These are phyloP conservation scores for Etheostoma nigrum DNA, from an alignment of 2,797 vertebrate species.

Conservation along the genomic window DNA sequence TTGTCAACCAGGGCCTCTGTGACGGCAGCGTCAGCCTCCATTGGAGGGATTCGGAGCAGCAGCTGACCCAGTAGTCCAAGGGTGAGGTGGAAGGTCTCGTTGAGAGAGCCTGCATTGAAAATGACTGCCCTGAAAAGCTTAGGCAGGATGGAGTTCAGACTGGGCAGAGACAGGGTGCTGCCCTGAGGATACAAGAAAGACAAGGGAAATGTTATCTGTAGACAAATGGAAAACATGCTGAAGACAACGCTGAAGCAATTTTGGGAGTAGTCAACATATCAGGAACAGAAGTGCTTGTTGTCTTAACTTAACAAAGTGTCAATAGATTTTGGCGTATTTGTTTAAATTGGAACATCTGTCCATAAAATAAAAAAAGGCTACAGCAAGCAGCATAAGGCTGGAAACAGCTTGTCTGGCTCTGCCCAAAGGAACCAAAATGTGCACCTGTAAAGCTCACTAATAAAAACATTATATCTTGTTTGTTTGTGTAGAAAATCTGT, in stretches of 20 bases:
- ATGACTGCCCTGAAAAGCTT: slow-evolving; percentile 97
- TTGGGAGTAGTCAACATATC: neutral
- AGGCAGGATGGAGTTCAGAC: slow-evolving; percentile 92
- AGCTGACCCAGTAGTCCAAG: slow-evolving; percentile 95
- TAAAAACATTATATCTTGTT: neutral
- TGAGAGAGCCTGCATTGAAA: slow-evolving; percentile 95
- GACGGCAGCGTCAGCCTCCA: slow-evolving; percentile 91
- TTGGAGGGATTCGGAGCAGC: slow-evolving; percentile 89
- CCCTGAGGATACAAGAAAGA: slow-evolving; percentile 76
- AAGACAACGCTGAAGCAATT: neutral
- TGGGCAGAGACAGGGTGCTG: slow-evolving; percentile 85
- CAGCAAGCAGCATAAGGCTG: neutral
- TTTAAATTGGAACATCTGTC: neutral
- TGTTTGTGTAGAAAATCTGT: neutral
- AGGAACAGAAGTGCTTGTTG: neutral
- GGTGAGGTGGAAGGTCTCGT: slow-evolving; percentile 97
- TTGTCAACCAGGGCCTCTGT: slow-evolving; percentile 92
- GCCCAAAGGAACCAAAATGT: neutral
- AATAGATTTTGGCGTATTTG: neutral
- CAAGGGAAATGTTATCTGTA: neutral
- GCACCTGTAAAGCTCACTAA: neutral
- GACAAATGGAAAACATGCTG: neutral
- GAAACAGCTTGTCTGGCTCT: neutral
- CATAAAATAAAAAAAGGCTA: neutral
- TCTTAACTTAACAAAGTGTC: neutral